These are phyloP conservation scores for Pholis gunnellus DNA, from an alignment of 2,113 vertebrate genomes.

Conservation along the genomic window DNA sequence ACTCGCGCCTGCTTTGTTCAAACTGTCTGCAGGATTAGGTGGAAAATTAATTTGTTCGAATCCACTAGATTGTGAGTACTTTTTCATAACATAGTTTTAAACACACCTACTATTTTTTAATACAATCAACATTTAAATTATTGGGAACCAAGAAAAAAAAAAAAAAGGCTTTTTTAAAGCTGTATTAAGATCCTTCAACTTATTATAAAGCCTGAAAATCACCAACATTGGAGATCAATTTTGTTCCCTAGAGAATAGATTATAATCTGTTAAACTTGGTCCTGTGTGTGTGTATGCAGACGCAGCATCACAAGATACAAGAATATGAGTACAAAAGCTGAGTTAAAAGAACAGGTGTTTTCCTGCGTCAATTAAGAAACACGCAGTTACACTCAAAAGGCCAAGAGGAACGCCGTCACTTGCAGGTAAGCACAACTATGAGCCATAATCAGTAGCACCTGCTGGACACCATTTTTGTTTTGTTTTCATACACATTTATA, in stretches of 20 bases:
- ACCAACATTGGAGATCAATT: too few species aligned
- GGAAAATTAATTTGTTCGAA: not conserved
- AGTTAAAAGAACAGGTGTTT: slow-evolving; percentile 17
- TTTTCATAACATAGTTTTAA: not conserved
- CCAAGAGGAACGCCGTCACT: slow-evolving; percentile 27
- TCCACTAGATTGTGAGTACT: not conserved
- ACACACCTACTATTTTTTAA: not conserved
- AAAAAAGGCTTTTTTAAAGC: not conserved
- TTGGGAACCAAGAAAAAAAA: not conserved
- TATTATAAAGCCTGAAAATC: too few species aligned
- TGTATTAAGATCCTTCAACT: not conserved
- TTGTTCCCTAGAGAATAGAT: not conserved
- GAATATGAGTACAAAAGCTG: slow-evolving; percentile 37
- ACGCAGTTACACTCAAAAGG: slow-evolving; percentile 51
- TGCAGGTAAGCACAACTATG: slow-evolving; percentile 26
- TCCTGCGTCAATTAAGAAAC: slow-evolving; percentile 20
- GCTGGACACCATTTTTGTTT: slow-evolving; percentile 19
- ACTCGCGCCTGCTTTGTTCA: not conserved
- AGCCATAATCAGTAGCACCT: slow-evolving; percentile 33
- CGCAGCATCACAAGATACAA: not conserved
- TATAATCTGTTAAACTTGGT: not conserved
- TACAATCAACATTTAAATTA: not conserved
- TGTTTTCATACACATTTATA: slow-evolving; percentile 33
- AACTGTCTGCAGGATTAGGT: not conserved
- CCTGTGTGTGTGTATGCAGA: too few species aligned